Base-by-base conservation (phyloP, 2,797 vertebrate genomes). In the Protosalanx chinensis region DNA sequence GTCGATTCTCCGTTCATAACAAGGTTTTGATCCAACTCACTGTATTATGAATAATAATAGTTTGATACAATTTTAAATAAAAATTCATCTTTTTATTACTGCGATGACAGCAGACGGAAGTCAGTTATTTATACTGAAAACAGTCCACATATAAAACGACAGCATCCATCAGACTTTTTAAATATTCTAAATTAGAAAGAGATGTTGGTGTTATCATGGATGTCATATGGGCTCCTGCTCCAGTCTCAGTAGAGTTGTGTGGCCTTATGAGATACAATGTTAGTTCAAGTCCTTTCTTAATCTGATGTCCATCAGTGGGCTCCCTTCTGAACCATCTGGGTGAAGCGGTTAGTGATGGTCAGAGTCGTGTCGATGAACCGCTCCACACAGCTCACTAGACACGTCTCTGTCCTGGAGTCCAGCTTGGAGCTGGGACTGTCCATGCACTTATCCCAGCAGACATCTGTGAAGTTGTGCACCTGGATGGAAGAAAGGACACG, bases 361-460 rank as follows among this genome's bases (percentile, higher is more conserved):
- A 97, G 88, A 7, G 96, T 96, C 60, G 95, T 96, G 85, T 96
- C 95, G 16, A 96, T 94, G 87, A 97, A 96, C 13, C 95, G 91
- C 80, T 97, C 94, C 73, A 96, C 95, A 0, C 96, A 97, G 87
- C 81, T 96, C 69, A 93, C 92, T 30, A 96, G 90, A 66, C 95
- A 97, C 0, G 91, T 88, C 89, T 96, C 95, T 0, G 95, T 96
- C 68, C 95, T 85, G 29, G 93, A 90, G 81, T 96, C 95, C 81
- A 97, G 78, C 79, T 94, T 95, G 2, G 92, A 92, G 49, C 94
- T 89, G 0, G 94, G 95, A 56, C 91, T 94, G 46, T 96, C 95
- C 81, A 96, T 83, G 46, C 95, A 97, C 79, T 96, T 96, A 76
- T 96, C 96, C 95, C 95, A 96, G 87, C 96, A 97, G 32, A 95